Evolutionary conservation across 2,113 vertebrate species (phyloP).

Genomic region (Ammodytes dubius): DNA sequence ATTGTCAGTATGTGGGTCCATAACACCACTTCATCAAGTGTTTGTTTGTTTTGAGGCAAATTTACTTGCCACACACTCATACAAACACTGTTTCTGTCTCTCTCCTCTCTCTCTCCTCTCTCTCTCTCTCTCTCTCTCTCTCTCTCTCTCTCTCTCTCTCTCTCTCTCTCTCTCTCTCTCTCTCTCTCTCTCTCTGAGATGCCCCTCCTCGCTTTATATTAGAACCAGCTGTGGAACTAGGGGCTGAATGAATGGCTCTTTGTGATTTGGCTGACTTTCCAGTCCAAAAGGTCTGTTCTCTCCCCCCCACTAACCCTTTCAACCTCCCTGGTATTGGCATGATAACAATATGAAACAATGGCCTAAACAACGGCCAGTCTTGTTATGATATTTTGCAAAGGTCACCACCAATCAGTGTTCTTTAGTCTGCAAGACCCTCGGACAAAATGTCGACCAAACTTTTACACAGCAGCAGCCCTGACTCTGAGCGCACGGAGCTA

Average conservation of each 20-base stretch:
- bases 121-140: constrained; percentile 56
- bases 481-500: constrained; percentile 19
- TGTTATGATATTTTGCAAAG: constrained; percentile 71
- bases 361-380: constrained; percentile 56
- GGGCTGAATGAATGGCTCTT: constrained; percentile 86
- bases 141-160: constrained; percentile 52
- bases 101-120: constrained; percentile 47
- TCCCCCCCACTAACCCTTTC: constrained; percentile 48
- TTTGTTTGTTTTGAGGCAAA: constrained; percentile 77
- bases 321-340: constrained; percentile 66
- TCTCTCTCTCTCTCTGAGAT: constrained; percentile 59
- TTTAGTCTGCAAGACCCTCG: constrained; percentile 19
- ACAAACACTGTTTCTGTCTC: constrained; percentile 49
- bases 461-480: not conserved
- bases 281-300: constrained; percentile 74
- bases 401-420: constrained; percentile 38
- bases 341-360: constrained; percentile 75
- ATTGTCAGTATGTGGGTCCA: constrained; percentile 66
- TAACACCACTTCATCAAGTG: constrained; percentile 57
- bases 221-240: constrained; percentile 85
- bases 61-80: constrained; percentile 58
- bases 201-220: constrained; percentile 84
- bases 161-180: constrained; percentile 31
- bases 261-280: constrained; percentile 82
- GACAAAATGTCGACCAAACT: constrained; percentile 60